Conservation (phyloP, 2,888 invertebrate genomes). For the Leptopilina drosophilae region DNA sequence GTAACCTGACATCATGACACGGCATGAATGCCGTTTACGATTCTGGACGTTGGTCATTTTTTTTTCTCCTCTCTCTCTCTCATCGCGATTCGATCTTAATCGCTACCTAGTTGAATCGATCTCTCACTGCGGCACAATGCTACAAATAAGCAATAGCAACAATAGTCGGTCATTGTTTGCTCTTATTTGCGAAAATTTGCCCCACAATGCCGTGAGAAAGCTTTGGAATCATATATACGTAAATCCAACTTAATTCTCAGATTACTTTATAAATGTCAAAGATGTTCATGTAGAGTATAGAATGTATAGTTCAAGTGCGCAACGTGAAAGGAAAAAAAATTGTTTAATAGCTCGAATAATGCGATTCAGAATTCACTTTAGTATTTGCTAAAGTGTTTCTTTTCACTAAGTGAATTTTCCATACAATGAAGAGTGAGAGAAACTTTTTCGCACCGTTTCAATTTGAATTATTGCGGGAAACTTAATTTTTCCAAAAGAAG, state of each 20-base stretch:
- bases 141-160: slow-evolving; percentile 30
- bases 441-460: too few species aligned
- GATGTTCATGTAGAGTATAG: slow-evolving; percentile 26
- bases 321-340: too few species aligned
- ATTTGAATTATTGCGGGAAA: too few species aligned
- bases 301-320: too few species aligned
- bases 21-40: slow-evolving; percentile 16
- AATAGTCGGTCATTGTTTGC: slow-evolving; percentile 34
- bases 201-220: slow-evolving; percentile 31
- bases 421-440: too few species aligned
- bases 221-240: slow-evolving; percentile 9
- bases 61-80: not conserved
- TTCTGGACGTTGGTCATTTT: slow-evolving; percentile 38
- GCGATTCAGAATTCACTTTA: too few species aligned
- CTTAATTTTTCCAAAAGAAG: too few species aligned
- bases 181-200: slow-evolving; percentile 35
- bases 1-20: slow-evolving; percentile 41
- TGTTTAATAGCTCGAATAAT: too few species aligned
- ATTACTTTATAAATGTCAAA: slow-evolving; percentile 46
- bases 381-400: too few species aligned
- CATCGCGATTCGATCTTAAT: slow-evolving; percentile 29
- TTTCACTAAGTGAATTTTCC: too few species aligned
- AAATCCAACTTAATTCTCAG: slow-evolving; percentile 36
- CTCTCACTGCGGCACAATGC: slow-evolving; percentile 26
- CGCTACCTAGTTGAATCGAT: slow-evolving; percentile 34